Percentiles rank a stretch among this genome's conserved stretches.
These are phyloP conservation scores for Gibbula magus DNA, from an alignment of 2,888 invertebrate species.

Conservation along the genomic window DNA sequence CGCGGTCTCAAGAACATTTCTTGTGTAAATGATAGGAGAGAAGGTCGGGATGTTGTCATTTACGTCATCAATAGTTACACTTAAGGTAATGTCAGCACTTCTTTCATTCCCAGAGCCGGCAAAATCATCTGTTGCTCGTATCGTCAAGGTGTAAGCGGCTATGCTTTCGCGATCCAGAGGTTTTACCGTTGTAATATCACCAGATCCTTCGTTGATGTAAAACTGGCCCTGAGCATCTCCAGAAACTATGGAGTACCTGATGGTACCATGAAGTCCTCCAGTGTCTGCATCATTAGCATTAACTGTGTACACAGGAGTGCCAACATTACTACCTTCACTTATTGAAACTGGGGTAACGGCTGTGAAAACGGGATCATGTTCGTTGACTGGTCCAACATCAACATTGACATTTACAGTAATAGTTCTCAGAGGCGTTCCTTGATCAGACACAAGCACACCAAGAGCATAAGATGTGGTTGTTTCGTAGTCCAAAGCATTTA, in stretches of 20 bases:
- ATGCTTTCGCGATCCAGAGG: slow-evolving; percentile 44
- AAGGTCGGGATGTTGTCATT: slow-evolving; percentile 96
- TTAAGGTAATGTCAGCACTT: slow-evolving; percentile 81
- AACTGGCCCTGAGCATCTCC: slow-evolving; percentile 52
- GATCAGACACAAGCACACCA: slow-evolving; percentile 49
- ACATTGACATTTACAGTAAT: slow-evolving; percentile 37
- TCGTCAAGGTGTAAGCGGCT: slow-evolving; percentile 37
- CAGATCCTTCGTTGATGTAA: slow-evolving; percentile 35
- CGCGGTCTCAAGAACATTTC: slow-evolving; percentile 92
- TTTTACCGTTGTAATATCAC: slow-evolving; percentile 17
- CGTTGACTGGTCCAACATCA: slow-evolving; percentile 44
- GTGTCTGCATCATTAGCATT: slow-evolving; percentile 53
- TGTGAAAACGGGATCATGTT: slow-evolving; percentile 40
- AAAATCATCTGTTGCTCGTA: slow-evolving; percentile 49
- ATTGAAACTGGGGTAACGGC: slow-evolving; percentile 31
- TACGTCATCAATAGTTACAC: slow-evolving; percentile 93
- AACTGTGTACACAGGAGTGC: slow-evolving; percentile 39
- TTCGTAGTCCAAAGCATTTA: slow-evolving; percentile 57
- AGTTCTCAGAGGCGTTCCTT: slow-evolving; percentile 39
- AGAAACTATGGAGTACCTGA: slow-evolving; percentile 48
- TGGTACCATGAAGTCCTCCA: slow-evolving; percentile 48
- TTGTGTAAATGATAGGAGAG: slow-evolving; percentile 92
- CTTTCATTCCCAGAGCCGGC: slow-evolving; percentile 39
- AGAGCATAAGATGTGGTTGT: slow-evolving; percentile 44
- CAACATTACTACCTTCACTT: slow-evolving; percentile 44